Evolutionary conservation across 2,797 vertebrate genomes (phyloP), one percentile per base, ranked within the genome.

Genomic region (Fistularia commersonii): DNA sequence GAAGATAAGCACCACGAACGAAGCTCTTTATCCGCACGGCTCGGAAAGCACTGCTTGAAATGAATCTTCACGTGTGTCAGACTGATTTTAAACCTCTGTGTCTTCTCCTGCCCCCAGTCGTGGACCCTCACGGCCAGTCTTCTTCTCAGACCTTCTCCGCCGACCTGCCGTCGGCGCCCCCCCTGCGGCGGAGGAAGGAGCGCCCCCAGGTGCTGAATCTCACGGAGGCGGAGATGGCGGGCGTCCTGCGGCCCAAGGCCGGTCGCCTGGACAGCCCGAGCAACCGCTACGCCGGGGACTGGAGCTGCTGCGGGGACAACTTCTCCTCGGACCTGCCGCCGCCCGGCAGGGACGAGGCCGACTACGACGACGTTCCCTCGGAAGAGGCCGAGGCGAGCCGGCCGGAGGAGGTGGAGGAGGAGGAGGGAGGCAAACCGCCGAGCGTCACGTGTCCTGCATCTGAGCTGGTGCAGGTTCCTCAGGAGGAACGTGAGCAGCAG

Each of bases 251-350:
- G 43, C 92, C 94, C 3, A 88, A 89, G 52, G 89, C 90, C 0
- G 91, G 92, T 0, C 91, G 93, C 1, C 74, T 98, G 14, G 95
- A 98, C 82, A 98, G 97, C 73, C 95, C 96, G 0, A 98, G 97
- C 83, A 99, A 98, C 86, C 96, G 97, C 54, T 98, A 99, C 0
- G 97, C 97, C 0, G 96, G 96, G 11, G 97, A 98, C 88, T 99
- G 97, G 97, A 98, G 94, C 49, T 59, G 91, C 41, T 98, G 95
- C 10, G 92, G 92, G 8, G 93, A 95, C 59, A 98, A 97, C 80
- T 88, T 94, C 66, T 74, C 83, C 0, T 70, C 53, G 6, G 80
- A 84, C 11, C 39, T 76, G 48, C 64, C 51, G 11, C 88, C 57
- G 41, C 69, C 77, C 41, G 60, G 76, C 53, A 74, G 57, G 39